phyloP scores from a whole-genome alignment of 2,113 vertebrate species.

The Chaenogobius annularis region DNA sequence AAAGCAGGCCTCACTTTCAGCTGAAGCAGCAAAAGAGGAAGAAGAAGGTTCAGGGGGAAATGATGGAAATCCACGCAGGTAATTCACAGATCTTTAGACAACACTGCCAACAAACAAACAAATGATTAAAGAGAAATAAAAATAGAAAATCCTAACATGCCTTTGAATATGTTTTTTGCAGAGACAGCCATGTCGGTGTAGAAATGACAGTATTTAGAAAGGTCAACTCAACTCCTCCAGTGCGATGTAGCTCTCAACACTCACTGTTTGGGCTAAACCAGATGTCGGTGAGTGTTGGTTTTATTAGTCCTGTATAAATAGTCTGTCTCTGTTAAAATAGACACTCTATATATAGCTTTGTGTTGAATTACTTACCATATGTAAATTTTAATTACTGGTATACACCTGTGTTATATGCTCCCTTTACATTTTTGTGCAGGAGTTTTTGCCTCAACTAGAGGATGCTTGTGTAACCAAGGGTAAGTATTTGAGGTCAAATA shows the following conservation, averaged over 20 bases:
- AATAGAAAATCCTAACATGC: background rate
- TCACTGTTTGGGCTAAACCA: conserved; percentile 90
- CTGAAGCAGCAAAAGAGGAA: conserved; percentile 76
- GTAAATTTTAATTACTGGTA: background rate
- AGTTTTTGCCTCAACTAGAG: conserved; percentile 85
- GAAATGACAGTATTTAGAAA: conserved; percentile 92
- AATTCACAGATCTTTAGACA: background rate
- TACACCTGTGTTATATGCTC: background rate
- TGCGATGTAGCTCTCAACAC: conserved; percentile 91
- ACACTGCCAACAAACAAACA: background rate
- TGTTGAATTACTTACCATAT: background rate
- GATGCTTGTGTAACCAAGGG: conserved; percentile 80
- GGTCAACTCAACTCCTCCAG: conserved; percentile 87
- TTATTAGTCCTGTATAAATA: background rate
- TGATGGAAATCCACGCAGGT: conserved; percentile 80
- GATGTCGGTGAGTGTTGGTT: conserved; percentile 81
- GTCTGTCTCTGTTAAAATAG: background rate
- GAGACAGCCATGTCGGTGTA: conserved; percentile 83
- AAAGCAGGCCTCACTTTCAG: conserved; percentile 79
- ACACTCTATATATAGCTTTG: background rate
- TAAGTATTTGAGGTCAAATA: conserved; percentile 31
- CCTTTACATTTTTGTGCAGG: conserved; percentile 33
- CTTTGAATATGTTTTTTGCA: conserved; percentile 38
- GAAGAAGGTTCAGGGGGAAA: conserved; percentile 75
- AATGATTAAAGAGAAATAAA: too few species aligned